phyloP scores from a whole-genome alignment of 2,888 invertebrate species.

The Pristionchus arcanus region DNA sequence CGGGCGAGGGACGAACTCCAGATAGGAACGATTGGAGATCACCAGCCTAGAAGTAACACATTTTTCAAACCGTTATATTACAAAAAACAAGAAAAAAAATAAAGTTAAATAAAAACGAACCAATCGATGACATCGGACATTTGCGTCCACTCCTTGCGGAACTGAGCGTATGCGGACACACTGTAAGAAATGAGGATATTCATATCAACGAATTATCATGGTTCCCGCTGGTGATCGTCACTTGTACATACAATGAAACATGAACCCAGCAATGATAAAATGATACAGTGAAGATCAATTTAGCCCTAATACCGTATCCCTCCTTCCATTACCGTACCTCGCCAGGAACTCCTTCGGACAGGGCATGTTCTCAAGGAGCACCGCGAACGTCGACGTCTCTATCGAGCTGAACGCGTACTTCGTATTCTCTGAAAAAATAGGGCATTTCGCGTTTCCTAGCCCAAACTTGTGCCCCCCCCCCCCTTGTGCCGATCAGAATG shows the following conservation, averaged over 20 bases:
- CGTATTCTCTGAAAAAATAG: neutral
- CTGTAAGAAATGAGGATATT: neutral
- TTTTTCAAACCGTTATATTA: neutral
- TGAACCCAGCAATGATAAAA: neutral
- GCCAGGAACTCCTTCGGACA: slow-evolving; percentile 19
- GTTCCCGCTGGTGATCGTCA: neutral
- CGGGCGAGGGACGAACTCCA: neutral
- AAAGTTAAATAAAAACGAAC: neutral
- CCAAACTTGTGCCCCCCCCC: too few species aligned
- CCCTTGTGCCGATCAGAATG: too few species aligned
- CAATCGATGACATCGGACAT: slow-evolving; percentile 28
- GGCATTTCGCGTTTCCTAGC: neutral
- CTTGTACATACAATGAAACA: neutral
- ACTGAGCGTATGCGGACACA: slow-evolving; percentile 13
- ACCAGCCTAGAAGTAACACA: neutral
- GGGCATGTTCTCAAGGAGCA: slow-evolving; percentile 10
- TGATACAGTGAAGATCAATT: too few species aligned
- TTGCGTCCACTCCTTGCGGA: slow-evolving; percentile 41
- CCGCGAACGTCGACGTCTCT: neutral
- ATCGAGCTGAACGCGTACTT: neutral
- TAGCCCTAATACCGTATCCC: neutral
- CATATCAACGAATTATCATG: neutral
- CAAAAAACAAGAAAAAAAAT: too few species aligned
- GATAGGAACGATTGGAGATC: slow-evolving; percentile 35
- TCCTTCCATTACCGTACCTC: slow-evolving; percentile 24